Conservation (phyloP, 2,888 invertebrate species). For the Calameuta pallipes region DNA sequence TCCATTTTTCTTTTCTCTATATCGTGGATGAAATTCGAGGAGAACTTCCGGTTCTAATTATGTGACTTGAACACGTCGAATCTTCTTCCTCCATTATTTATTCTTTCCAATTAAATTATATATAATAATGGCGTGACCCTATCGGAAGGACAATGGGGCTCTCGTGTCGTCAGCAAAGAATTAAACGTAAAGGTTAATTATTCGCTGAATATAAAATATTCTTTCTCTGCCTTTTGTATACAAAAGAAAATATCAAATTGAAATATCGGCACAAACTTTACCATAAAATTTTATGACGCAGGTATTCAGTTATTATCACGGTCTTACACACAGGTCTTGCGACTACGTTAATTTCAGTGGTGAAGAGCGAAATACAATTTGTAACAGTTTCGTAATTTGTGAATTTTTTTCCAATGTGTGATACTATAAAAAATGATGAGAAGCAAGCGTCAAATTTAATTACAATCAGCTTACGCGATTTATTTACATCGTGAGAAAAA, state of each 20-base stretch:
- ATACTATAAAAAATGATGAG: too few species aligned
- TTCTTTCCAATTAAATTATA: neutral
- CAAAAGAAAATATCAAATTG: constrained; percentile 17
- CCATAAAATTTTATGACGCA: neutral
- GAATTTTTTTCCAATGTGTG: too few species aligned
- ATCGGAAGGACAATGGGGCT: neutral
- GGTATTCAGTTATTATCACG: neutral
- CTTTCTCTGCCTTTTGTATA: constrained; percentile 27
- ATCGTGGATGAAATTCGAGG: neutral
- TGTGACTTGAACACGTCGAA: neutral
- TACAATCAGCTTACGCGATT: too few species aligned
- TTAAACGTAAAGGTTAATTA: neutral
- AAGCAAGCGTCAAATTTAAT: too few species aligned
- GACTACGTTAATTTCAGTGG: too few species aligned
- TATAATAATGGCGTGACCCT: neutral
- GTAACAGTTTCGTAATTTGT: too few species aligned
- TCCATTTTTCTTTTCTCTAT: neutral
- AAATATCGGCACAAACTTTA: constrained; percentile 25
- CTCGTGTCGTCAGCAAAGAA: neutral
- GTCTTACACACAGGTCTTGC: too few species aligned
- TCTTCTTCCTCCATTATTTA: neutral
- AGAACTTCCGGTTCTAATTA: neutral
- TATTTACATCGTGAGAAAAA: too few species aligned
- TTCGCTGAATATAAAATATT: too few species aligned
- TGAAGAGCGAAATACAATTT: too few species aligned